phyloP scores from a whole-genome alignment of 2,888 invertebrate genomes.

The Machimus atricapillus region DNA sequence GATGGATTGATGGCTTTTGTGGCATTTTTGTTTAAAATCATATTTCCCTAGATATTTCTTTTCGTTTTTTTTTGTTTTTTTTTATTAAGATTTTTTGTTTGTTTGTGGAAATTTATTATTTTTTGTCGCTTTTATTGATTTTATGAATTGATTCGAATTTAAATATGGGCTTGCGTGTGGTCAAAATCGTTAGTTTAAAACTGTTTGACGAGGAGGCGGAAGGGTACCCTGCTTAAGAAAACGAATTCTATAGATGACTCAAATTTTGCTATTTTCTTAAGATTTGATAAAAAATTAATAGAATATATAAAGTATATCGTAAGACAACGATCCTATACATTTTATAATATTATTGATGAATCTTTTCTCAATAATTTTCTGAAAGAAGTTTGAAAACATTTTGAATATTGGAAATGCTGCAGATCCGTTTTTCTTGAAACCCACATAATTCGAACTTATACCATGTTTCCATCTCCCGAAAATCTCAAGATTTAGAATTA shows the following conservation, averaged over 20 bases:
- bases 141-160: background rate
- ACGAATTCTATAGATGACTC: background rate
- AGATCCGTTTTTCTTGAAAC: no score
- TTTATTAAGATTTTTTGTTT: background rate
- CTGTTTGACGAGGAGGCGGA: background rate
- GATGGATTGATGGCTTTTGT: background rate
- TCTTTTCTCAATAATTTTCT: no score
- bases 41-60: background rate
- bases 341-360: no score
- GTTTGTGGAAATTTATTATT: background rate
- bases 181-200: background rate
- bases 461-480: no score
- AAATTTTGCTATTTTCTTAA: background rate
- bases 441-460: no score
- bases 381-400: no score
- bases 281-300: background rate
- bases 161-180: background rate
- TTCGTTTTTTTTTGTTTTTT: background rate
- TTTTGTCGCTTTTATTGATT: background rate
- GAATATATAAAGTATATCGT: background rate
- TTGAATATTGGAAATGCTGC: no score
- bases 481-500: no score
- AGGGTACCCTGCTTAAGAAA: background rate
- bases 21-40: background rate
- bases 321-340: no score